Base-by-base conservation (phyloP, 2,888 invertebrate genomes). In the Spisula subtruncata region DNA sequence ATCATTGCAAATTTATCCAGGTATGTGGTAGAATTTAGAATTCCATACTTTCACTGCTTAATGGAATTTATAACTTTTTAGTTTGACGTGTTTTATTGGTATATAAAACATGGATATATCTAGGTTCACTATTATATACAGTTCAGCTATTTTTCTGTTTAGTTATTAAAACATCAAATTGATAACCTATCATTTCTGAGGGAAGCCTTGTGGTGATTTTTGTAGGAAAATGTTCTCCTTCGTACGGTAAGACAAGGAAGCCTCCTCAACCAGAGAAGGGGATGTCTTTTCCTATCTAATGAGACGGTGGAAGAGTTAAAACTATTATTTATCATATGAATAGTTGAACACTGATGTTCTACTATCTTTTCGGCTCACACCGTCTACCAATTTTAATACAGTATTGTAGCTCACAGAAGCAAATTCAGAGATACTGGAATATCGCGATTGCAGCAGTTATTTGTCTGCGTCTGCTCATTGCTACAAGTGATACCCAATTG, bases 21-120 rank as follows among this genome's bases (percentile, higher is more conserved):
- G 60, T 66, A 25, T 66, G 25, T n/a, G 60, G 25, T 66, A 25
- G 60, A 0, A n/a, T 66, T 25, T 66, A n/a, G 5, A 66, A 66
- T 25, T 66, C 8, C 60, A 25, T 66, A n/a, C 60, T 66, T 66
- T 25, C 25, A 66, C 60, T 25, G 25, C 25, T 66, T 66, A 66
- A 10, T 25, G 60, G 60, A 66, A 66, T 66, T 66, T 66, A 66
- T 66, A 25, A 66, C 25, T 2, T 25, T n/a, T n/a, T 66, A 4
- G n/a, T 66, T 66, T 66, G 60, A n/a, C 60, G n/a, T 66, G 12
- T 66, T 51, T 66, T 66, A 66, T 66, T 66, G n/a, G n/a, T 25
- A 1, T 25, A 25, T 66, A 1, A 66, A 66, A 66, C 60, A 66
- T 25, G 25, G 25, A 66, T 66, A n/a, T 66, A 18, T 60, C n/a